Base-by-base conservation (phyloP, 2,888 invertebrate species). In the Lamellibrachia satsuma region DNA sequence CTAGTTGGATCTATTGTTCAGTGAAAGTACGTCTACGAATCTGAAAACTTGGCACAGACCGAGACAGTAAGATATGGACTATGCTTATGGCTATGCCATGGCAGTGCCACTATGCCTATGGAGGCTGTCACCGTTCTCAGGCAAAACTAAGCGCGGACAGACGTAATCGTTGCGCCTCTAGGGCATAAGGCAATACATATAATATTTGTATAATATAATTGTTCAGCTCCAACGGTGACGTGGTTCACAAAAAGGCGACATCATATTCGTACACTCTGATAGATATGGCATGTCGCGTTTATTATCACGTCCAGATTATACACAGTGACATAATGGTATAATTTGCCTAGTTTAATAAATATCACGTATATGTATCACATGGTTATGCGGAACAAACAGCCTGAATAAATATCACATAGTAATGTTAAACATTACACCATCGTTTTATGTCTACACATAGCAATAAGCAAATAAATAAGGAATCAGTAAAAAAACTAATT, bases 401-500 rank as follows among this genome's bases (percentile, higher is more conserved):
- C 75, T 75, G 75, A 15, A 75, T 75, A 75, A 22, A 75, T 75
- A 75, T 75, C 75, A 75, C 75, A 75, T 22, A n/a, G 75, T 75
- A 75, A 75, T 75, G 75, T 75, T 75, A n/a, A 75, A 75, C 75
- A 75, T 75, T 75, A 75, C 75, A 39, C 22, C n/a, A 75, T 75
- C 15, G 6, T 15, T 75, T 22, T 75, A 75, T 15, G 22, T 22
- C 15, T 75, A 57, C 57, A 57, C 57, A 57, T 15, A 11, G 57
- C 57, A 57, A 57, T 6, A 11, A 11, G 57, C 57, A 57, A 8
- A 15, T 57, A 57, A 11, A 15, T 15, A 75, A 15, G 11, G 22
- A 75, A 75, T 22, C 75, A 75, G 75, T 75, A 22, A 15, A 75
- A 75, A 60, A 75, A 15, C 15, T 6, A 75, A 75, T 75, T 75